phyloP scores from a whole-genome alignment of 2,113 vertebrate species.

The Athene cunicularia region DNA sequence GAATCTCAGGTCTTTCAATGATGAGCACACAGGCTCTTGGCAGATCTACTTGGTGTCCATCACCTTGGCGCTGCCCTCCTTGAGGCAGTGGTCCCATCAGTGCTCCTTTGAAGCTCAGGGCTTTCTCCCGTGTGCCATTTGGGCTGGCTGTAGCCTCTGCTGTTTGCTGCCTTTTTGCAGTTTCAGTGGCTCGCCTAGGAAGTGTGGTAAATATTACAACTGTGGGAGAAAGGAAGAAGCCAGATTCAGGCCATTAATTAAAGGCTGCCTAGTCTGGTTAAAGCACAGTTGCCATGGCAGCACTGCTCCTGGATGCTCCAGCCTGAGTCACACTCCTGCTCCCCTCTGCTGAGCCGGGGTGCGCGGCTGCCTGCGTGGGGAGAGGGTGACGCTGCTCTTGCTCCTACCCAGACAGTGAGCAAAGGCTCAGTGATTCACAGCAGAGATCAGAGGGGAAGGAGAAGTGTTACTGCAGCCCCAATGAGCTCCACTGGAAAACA shows the following conservation, averaged over 20 bases:
- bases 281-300: neutral
- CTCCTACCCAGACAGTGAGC: neutral
- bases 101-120: neutral
- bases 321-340: neutral
- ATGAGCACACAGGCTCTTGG: neutral
- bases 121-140: neutral
- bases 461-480: neutral
- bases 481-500: neutral
- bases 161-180: neutral
- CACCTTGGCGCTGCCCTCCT: neutral
- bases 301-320: neutral
- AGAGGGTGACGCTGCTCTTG: neutral
- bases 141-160: neutral
- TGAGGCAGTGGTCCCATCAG: neutral
- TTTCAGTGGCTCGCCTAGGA: neutral
- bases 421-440: neutral
- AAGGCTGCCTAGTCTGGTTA: neutral
- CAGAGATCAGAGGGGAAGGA: neutral
- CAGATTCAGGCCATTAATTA: neutral
- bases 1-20: neutral
- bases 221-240: neutral
- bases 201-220: neutral
- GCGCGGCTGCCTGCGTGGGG: neutral
- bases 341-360: neutral
- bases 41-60: neutral